Evolutionary conservation across 2,113 vertebrate genomes (phyloP).

Genomic region (Clupea harengus): DNA sequence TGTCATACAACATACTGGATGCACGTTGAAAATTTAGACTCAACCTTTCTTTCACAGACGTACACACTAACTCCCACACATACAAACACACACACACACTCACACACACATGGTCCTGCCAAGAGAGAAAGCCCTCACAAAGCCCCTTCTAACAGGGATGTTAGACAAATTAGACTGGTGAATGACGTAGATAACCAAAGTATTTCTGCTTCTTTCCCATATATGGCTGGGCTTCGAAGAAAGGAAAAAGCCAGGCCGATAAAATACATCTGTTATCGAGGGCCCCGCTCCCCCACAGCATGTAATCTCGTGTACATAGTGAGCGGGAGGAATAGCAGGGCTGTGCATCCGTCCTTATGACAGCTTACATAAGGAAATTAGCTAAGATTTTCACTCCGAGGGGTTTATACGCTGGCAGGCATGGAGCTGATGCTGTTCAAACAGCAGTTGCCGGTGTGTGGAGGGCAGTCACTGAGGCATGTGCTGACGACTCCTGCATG

Average conservation of each 20-base stretch:
- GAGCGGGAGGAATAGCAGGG: not conserved
- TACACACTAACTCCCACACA: not conserved
- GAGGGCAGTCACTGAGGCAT: not conserved
- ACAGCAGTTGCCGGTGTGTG: not conserved
- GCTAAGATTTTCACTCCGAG: constrained; percentile 8
- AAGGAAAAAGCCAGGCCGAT: not conserved
- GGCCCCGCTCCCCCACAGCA: not conserved
- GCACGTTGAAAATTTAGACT: not conserved
- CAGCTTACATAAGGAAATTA: constrained; percentile 17
- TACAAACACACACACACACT: not conserved
- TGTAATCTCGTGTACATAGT: not conserved
- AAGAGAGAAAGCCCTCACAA: constrained; percentile 13
- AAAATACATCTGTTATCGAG: constrained; percentile 15
- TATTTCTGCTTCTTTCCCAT: constrained; percentile 1
- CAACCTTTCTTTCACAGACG: not conserved
- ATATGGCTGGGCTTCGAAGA: not conserved
- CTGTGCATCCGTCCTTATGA: not conserved
- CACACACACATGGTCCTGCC: not conserved
- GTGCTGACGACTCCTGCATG: not conserved
- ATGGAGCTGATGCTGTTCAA: not conserved
- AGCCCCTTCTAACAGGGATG: not conserved
- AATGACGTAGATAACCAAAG: not conserved
- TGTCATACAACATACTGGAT: not conserved
- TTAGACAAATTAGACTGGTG: constrained; percentile 10
- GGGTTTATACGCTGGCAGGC: not conserved